Base-by-base conservation (phyloP, 2,797 vertebrate species). In the Fistularia tabacaria region DNA sequence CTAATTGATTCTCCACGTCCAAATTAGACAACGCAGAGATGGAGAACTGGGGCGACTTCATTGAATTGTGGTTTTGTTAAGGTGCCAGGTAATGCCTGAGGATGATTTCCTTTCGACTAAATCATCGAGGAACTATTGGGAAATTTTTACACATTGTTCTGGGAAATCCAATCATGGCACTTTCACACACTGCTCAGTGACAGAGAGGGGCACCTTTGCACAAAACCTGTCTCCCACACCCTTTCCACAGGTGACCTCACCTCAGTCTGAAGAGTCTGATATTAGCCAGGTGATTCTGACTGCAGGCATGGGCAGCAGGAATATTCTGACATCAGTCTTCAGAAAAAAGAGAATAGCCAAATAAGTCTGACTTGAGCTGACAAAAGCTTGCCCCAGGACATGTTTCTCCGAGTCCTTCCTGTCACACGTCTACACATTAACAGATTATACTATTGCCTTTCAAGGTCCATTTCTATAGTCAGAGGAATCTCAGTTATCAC, bases 281-380 rank as follows among this genome's bases (percentile, higher is more conserved):
- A 85, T 69, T 74, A 61, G 66, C 66, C 77, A 64, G 49, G 70
- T 62, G 74, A 73, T 68, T 85, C 71, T 80, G 62, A 60, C 83
- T 51, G 51, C 69, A 52, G 84, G 84, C 75, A 6, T 68, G 75
- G 79, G 80, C 76, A 65, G 49, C 64, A 37, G 69, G 50, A 69
- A 71, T 66, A 71, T 73, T 82, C 72, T 80, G 71, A 89, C 82
- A 87, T 76, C 77, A 73, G 71, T 70, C 71, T 81, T 60, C 80
- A 76, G 76, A 85, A 86, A 46, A 81, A 71, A 64, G 49, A 79
- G 55, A 58, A 80, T 76, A 49, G 71, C 15, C 70, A 81, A 86
- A 89, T 88, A 86, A 85, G 80, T 87, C 59, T 51, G 74, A 88
- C 73, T 75, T 71, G 71, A 86, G 74, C 69, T 90, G 89, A 88